Base-by-base conservation (phyloP, 2,797 vertebrate genomes). In the Peromyscus aztecus region DNA sequence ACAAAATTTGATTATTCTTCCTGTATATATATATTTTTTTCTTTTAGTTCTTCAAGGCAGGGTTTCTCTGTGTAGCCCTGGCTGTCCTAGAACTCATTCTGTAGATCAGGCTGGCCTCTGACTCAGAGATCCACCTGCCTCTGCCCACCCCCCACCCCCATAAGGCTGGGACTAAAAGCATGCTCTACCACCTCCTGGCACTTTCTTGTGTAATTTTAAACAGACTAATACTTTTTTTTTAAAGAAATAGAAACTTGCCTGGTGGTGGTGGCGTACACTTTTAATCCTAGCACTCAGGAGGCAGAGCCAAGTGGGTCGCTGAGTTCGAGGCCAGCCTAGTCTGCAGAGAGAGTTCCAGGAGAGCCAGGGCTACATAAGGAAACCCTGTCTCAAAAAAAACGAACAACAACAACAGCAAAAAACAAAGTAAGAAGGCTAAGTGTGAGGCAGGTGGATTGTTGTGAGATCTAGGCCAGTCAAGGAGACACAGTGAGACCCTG, bases 1-100 rank as follows among this genome's bases (percentile, higher is more conserved):
- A 83, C 43, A 85, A 93, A 81, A 86, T 0, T 13, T 81, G 19
- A 59, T 96, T 11, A 71, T 37, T 87, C 94, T 96, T 98, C 73
- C 31, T 65, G 61, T 67, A 11, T 69, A 55, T 40, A 40, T 40
- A 40, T 40, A n/a, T 34, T 43, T 52, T 52, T 24, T 37, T 81
- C 75, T 31, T 83, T 83, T 83, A 4, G 7, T 3, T 83, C 63
- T 83, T 43, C 37, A 83, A 83, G 37, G 43, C 37, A 83, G 16
- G 27, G 24, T 31, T 83, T 83, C 46, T 83, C 16, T 83, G 40
- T 31, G 9, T 43, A 46, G 9, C 59, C 16, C 37, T 63, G 40
- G 16, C 27, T 63, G 27, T 82, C 24, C 6, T 61, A 6, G 67
- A n/a, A 17, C 67, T 73, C 34, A 3, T 37, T 82, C 57, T 63